phyloP scores from a whole-genome alignment of 2,797 vertebrate genomes.

The Huso huso region DNA sequence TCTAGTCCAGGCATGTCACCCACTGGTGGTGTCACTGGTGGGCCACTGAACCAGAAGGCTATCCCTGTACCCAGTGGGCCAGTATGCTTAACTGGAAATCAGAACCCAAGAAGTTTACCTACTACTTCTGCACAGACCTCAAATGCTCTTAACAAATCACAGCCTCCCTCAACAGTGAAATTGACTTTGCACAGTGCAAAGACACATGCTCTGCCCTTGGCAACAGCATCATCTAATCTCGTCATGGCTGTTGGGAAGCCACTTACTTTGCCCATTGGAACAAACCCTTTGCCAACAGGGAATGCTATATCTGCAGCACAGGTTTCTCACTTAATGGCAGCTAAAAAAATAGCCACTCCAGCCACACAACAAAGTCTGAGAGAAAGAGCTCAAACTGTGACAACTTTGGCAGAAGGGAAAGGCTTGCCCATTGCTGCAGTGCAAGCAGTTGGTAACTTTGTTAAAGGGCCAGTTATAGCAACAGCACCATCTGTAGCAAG shows the following conservation, averaged over 20 bases:
- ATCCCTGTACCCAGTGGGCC: background rate
- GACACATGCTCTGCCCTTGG: background rate
- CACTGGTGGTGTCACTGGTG: slow-evolving; percentile 4
- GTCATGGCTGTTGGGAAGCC: slow-evolving; percentile 12
- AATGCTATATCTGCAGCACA: slow-evolving; percentile 20
- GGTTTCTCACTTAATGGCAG: slow-evolving; percentile 18
- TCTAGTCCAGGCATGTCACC: slow-evolving; percentile 50
- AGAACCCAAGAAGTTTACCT: background rate
- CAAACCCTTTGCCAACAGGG: slow-evolving; percentile 13
- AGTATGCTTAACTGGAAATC: background rate
- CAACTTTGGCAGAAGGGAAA: slow-evolving; percentile 18
- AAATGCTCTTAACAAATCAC: slow-evolving; percentile 25
- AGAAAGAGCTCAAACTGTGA: slow-evolving; percentile 20
- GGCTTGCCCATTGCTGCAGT: slow-evolving; percentile 9
- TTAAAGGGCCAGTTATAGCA: slow-evolving; percentile 11
- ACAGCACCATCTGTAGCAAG: slow-evolving; percentile 12
- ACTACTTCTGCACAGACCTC: slow-evolving; percentile 20
- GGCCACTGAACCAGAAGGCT: background rate
- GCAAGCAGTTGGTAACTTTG: slow-evolving; percentile 6
- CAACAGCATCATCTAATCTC: slow-evolving; percentile 1
- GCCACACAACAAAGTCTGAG: slow-evolving; percentile 15
- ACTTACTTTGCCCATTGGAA: background rate
- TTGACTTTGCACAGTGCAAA: background rate
- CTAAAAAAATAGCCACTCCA: background rate
- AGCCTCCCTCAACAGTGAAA: slow-evolving; percentile 18